Conservation (phyloP, 2,113 vertebrate genomes). For the Desmodus rotundus region DNA sequence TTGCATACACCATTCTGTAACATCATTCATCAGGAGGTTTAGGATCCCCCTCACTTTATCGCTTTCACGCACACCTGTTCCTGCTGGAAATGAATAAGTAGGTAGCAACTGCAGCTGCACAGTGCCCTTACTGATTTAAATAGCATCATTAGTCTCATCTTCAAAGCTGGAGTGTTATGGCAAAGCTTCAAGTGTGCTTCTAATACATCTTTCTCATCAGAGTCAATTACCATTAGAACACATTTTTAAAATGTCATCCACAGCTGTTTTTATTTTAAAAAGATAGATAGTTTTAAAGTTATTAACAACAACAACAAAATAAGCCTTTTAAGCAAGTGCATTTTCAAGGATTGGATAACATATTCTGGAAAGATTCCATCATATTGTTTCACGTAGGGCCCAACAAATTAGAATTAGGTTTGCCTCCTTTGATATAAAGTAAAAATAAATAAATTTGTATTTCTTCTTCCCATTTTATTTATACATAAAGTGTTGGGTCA, state of each 20-base stretch:
- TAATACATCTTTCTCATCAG: not conserved
- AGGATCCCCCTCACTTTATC: not conserved
- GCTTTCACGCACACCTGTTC: not conserved
- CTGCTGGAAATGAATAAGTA: not conserved
- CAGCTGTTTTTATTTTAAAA: not conserved
- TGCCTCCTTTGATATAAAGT: not conserved
- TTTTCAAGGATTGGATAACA: not conserved
- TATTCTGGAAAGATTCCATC: not conserved
- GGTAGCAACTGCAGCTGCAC: not conserved
- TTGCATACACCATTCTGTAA: not conserved
- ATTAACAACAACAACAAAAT: not conserved
- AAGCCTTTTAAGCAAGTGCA: not conserved
- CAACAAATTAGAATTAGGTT: not conserved
- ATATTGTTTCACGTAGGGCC: not conserved
- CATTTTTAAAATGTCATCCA: slow-evolving; percentile 4
- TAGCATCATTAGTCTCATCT: not conserved
- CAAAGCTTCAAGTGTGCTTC: slow-evolving; percentile 14
- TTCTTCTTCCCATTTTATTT: slow-evolving; percentile 4
- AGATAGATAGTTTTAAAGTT: not conserved
- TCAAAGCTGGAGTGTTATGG: not conserved
- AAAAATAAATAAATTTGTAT: not conserved
- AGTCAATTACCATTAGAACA: not conserved
- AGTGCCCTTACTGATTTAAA: not conserved
- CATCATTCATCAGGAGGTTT: not conserved
- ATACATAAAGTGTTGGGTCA: not conserved